Evolutionary conservation across 2,888 invertebrate genomes (phyloP).

Genomic region (Hymenopus coronatus): DNA sequence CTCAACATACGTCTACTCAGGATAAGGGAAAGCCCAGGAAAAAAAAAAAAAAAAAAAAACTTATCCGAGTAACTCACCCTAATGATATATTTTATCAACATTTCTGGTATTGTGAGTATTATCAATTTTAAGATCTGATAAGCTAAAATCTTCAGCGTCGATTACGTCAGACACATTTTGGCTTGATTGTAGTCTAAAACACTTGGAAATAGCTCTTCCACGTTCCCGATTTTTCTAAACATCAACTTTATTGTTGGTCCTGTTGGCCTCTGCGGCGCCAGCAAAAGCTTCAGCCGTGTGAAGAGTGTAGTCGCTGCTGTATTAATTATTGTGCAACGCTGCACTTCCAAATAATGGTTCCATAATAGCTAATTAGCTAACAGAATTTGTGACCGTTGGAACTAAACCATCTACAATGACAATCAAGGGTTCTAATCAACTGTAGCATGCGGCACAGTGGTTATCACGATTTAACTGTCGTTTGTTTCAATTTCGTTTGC

Average conservation of each 20-base stretch:
- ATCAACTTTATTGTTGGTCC: not conserved
- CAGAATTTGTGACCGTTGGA: not conserved
- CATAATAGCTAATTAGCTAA: conserved; percentile 12
- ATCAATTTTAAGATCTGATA: too few relatives aligned
- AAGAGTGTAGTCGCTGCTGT: not conserved
- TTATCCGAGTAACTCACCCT: too few relatives aligned
- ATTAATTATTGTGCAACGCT: not conserved
- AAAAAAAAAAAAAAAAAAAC: too few relatives aligned
- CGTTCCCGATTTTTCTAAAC: too few relatives aligned
- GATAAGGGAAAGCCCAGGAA: too few relatives aligned
- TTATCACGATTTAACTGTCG: conserved; percentile 4
- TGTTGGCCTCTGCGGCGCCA: not conserved
- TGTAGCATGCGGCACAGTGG: not conserved
- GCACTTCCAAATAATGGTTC: not conserved
- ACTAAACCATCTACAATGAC: not conserved
- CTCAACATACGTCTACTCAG: too few relatives aligned
- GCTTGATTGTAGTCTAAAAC: too few relatives aligned
- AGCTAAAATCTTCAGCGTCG: too few relatives aligned
- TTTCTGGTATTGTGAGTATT: too few relatives aligned
- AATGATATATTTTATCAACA: too few relatives aligned
- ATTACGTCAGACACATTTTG: too few relatives aligned
- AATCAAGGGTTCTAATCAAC: not conserved
- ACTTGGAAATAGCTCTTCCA: too few relatives aligned
- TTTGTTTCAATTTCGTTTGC: conserved; percentile 8
- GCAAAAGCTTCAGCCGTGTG: not conserved